These are phyloP conservation scores for Zeus faber DNA, from an alignment of 2,113 vertebrate species.

Conservation along the genomic window DNA sequence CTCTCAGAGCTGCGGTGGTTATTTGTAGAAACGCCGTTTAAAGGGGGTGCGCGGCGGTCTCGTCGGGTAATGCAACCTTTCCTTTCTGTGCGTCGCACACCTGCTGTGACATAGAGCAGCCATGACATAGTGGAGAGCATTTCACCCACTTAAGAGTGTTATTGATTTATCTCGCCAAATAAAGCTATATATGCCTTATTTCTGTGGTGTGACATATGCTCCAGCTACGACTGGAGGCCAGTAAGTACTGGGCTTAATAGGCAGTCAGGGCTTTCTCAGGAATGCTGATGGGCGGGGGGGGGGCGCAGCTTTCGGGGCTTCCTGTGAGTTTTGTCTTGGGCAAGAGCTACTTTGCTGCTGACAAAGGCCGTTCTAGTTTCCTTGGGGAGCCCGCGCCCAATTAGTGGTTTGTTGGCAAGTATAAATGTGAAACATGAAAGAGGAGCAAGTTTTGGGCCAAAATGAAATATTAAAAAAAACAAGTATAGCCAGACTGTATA, in stretches of 20 bases:
- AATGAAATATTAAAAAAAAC: too few species aligned
- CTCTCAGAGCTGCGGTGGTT: too few species aligned
- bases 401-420: slow-evolving; percentile 47
- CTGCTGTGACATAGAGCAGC: too few species aligned
- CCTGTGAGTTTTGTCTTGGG: slow-evolving; percentile 13
- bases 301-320: not conserved
- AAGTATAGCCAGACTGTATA: slow-evolving; percentile 25
- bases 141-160: slow-evolving; percentile 6
- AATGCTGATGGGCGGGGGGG: slow-evolving; percentile 17
- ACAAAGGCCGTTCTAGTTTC: slow-evolving; percentile 18
- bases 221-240: slow-evolving; percentile 31
- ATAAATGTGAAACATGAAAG: slow-evolving; percentile 16
- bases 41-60: too few species aligned
- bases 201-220: too few species aligned
- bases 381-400: slow-evolving; percentile 26
- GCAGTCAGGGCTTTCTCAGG: slow-evolving; percentile 5
- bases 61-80: too few species aligned
- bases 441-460: slow-evolving; percentile 4
- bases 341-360: slow-evolving; percentile 36
- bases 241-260: not conserved
- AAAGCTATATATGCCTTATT: too few species aligned
- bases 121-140: too few species aligned
- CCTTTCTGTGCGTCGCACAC: too few species aligned
- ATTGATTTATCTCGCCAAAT: too few species aligned
- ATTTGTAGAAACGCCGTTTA: too few species aligned